These are phyloP conservation scores for Psilopsiagon aymara DNA, from an alignment of 2,113 vertebrate genomes.

Conservation along the genomic window DNA sequence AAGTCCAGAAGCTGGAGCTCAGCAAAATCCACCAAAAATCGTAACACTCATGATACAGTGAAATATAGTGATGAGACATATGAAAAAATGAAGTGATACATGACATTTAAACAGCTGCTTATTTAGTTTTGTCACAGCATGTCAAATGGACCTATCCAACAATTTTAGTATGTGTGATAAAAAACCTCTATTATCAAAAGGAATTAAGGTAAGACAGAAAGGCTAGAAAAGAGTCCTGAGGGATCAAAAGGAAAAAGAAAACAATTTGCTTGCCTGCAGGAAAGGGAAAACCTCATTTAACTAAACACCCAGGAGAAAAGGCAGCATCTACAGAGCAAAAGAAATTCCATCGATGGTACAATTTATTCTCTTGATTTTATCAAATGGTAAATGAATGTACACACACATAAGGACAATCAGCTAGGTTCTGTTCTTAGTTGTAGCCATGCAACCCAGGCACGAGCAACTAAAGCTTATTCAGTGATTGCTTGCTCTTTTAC, in stretches of 20 bases:
- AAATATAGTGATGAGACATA: background rate
- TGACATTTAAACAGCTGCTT: background rate
- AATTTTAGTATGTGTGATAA: background rate
- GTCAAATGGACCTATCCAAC: background rate
- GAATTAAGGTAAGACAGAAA: background rate
- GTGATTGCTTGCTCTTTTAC: background rate
- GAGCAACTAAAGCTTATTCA: background rate
- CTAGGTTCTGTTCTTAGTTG: background rate
- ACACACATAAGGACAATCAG: background rate
- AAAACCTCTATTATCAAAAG: background rate
- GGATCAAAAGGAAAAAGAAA: conserved; percentile 3
- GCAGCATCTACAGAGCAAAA: background rate
- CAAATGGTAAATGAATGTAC: background rate
- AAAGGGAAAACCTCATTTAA: background rate
- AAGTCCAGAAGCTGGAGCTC: background rate
- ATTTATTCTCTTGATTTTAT: background rate
- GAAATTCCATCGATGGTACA: background rate
- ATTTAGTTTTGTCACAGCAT: background rate
- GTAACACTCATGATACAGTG: background rate
- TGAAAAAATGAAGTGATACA: background rate
- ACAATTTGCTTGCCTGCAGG: background rate
- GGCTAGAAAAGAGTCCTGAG: background rate
- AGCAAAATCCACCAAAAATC: background rate
- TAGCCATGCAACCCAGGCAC: background rate
- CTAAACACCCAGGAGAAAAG: background rate